Percentiles rank a stretch among this genome's conserved stretches.
phyloP scores from a whole-genome alignment of 2,113 vertebrate species.

The Dissostichus mawsoni region DNA sequence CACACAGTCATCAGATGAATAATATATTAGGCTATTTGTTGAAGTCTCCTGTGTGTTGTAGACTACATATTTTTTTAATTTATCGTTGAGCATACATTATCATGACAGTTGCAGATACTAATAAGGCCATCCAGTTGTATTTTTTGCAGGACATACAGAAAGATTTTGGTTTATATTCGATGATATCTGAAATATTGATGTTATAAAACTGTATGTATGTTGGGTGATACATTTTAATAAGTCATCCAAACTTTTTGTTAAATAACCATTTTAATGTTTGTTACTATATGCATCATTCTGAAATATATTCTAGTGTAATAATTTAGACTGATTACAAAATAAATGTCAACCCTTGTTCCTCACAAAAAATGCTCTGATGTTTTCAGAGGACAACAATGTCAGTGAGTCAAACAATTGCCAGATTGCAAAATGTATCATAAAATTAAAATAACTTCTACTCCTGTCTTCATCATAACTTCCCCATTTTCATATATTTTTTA shows the following conservation, averaged over 20 bases:
- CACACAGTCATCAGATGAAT: neutral
- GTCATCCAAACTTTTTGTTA: neutral
- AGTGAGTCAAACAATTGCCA: no score
- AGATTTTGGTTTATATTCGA: neutral
- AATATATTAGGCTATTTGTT: no score
- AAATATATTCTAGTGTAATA: neutral
- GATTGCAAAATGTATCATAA: no score
- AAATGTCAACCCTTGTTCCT: neutral
- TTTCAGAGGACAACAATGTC: no score
- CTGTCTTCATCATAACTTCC: no score
- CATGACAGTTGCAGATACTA: neutral
- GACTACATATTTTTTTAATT: neutral
- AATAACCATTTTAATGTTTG: neutral
- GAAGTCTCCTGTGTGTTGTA: no score
- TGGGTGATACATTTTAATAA: neutral
- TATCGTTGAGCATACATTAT: neutral
- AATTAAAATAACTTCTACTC: no score
- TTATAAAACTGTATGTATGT: conserved; percentile 1
- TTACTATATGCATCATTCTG: conserved; percentile 13
- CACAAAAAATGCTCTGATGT: no score
- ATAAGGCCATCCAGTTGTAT: conserved; percentile 3
- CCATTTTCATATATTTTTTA: no score
- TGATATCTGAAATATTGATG: neutral
- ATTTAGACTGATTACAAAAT: conserved; percentile 8
- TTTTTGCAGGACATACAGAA: conserved; percentile 11